phyloP scores from a whole-genome alignment of 2,113 vertebrate species.

The Cyanistes caeruleus region DNA sequence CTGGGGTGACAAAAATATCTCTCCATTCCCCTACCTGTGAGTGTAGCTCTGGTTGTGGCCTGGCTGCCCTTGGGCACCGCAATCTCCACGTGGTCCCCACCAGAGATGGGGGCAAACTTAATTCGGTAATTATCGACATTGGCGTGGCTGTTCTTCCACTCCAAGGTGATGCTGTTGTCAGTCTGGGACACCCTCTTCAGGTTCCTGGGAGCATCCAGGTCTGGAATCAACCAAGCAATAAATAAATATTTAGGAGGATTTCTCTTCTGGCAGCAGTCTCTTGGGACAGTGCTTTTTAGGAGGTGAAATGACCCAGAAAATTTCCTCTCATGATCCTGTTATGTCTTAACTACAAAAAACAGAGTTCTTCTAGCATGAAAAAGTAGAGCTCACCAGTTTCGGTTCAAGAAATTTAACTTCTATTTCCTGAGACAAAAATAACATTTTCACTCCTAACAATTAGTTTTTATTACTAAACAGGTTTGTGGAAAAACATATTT shows the following conservation, averaged over 20 bases:
- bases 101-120: conserved; percentile 93
- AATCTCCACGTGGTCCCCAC: conserved; percentile 89
- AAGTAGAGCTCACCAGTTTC: background rate
- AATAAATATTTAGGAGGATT: background rate
- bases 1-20: background rate
- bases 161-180: conserved; percentile 89
- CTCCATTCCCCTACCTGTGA: conserved; percentile 78
- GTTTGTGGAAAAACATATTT: background rate
- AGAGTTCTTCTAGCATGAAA: background rate
- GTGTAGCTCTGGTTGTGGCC: conserved; percentile 84
- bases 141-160: conserved; percentile 91
- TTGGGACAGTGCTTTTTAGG: background rate
- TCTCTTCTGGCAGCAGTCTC: background rate
- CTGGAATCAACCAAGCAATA: conserved; percentile 62
- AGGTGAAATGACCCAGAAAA: background rate
- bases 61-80: conserved; percentile 82
- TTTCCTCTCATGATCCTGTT: background rate
- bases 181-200: conserved; percentile 86
- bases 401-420: background rate
- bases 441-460: background rate
- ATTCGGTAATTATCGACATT: conserved; percentile 86
- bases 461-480: background rate
- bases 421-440: background rate
- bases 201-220: conserved; percentile 90
- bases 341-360: background rate